Conservation (phyloP, 2,888 invertebrate species). For the Dynastes hyllus region DNA sequence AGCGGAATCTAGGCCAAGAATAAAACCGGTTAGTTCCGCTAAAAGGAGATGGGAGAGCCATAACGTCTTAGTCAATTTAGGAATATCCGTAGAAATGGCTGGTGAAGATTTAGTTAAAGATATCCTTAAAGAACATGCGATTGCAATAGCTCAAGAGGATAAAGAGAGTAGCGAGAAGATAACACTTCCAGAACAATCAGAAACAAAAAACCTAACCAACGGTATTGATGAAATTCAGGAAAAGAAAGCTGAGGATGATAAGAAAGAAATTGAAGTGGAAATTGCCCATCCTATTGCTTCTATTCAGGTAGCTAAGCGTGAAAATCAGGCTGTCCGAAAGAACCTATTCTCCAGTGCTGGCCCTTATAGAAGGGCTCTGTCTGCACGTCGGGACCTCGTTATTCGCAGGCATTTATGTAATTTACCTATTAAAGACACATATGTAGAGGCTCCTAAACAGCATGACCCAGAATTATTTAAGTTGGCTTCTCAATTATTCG, state of each 20-base stretch:
- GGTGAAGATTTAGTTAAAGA: slow-evolving; percentile 77
- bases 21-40: slow-evolving; percentile 73
- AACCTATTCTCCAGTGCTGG: slow-evolving; percentile 81
- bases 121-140: slow-evolving; percentile 68
- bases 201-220: slow-evolving; percentile 50
- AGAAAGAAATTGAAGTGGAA: slow-evolving; percentile 55
- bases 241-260: slow-evolving; percentile 32
- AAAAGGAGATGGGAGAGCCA: slow-evolving; percentile 88
- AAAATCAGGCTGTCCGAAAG: slow-evolving; percentile 76
- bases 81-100: slow-evolving; percentile 85
- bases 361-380: slow-evolving; percentile 83
- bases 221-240: slow-evolving; percentile 54
- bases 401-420: slow-evolving; percentile 82
- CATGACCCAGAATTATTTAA: slow-evolving; percentile 69
- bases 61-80: slow-evolving; percentile 85
- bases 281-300: slow-evolving; percentile 74
- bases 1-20: slow-evolving; percentile 80
- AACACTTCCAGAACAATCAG: slow-evolving; percentile 50
- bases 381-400: slow-evolving; percentile 85
- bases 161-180: slow-evolving; percentile 56
- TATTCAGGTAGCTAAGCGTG: slow-evolving; percentile 77
- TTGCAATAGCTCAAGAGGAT: slow-evolving; percentile 62
- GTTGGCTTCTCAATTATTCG: slow-evolving; percentile 67
- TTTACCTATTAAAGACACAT: slow-evolving; percentile 77
- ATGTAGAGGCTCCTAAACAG: slow-evolving; percentile 68